These are phyloP conservation scores for Cranoglanis bouderius DNA, from an alignment of 2,113 vertebrate genomes.

Conservation along the genomic window DNA sequence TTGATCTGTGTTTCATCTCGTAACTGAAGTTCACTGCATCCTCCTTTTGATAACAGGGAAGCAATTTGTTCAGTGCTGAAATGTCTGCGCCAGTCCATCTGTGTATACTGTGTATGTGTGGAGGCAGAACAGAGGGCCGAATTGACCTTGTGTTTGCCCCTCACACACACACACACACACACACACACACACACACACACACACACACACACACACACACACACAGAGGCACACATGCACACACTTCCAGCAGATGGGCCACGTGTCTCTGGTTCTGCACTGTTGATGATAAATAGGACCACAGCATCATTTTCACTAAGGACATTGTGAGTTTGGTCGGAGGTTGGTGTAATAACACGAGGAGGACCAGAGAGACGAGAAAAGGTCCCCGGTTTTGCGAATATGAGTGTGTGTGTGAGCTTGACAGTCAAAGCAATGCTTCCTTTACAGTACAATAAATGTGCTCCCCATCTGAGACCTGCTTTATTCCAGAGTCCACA, in stretches of 20 bases:
- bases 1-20: constrained; percentile 11
- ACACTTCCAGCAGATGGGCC: constrained; percentile 2
- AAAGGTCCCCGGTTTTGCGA: background rate
- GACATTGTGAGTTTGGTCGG: background rate
- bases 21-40: background rate
- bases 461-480: background rate
- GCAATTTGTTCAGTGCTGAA: constrained; percentile 17
- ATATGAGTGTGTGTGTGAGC: background rate
- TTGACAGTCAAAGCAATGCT: background rate
- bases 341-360: background rate
- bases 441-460: background rate
- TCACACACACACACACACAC: too few relatives aligned
- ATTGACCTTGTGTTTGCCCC: constrained; percentile 20
- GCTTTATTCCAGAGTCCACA: background rate
- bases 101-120: background rate
- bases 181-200: background rate
- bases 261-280: background rate
- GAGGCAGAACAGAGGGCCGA: background rate
- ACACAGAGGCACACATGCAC: background rate
- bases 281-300: constrained; percentile 15
- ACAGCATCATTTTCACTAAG: constrained; percentile 1
- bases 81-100: background rate
- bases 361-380: background rate
- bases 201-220: background rate
- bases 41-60: background rate